A percentile compares a stretch with the other conserved stretches of the same genome.
phyloP scores from a whole-genome alignment of 2,797 vertebrate species.

The Limosa lapponica region DNA sequence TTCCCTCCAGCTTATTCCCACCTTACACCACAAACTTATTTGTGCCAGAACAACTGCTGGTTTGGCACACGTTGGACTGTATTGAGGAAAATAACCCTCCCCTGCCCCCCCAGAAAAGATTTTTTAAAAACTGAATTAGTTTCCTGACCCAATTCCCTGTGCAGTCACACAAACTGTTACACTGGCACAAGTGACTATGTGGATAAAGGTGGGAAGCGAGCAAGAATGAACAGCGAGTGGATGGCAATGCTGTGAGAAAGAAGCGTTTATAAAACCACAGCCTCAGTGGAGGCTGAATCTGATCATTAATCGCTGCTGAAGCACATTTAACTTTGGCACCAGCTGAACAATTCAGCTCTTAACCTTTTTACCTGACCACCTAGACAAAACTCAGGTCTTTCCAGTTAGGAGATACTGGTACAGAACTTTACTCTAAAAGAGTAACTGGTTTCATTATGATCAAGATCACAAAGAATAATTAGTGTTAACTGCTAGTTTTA shows the following conservation, averaged over 20 bases:
- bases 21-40: not conserved
- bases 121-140: not conserved
- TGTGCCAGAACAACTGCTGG: not conserved
- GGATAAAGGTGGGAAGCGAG: not conserved
- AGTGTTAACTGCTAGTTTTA: not conserved
- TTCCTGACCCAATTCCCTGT: not conserved
- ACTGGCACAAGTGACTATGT: not conserved
- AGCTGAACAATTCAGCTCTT: not conserved
- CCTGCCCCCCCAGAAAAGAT: accelerated
- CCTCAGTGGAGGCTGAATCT: not conserved
- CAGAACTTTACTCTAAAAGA: not conserved
- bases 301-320: not conserved
- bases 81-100: not conserved
- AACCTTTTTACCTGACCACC: not conserved
- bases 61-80: accelerated
- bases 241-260: not conserved
- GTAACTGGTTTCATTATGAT: not conserved
- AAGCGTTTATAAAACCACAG: not conserved
- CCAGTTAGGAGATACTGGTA: not conserved
- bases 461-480: not conserved
- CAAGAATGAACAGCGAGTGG: not conserved
- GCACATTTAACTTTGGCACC: not conserved
- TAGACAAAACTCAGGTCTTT: not conserved
- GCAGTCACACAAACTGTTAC: not conserved
- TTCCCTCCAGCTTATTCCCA: not conserved